Base-by-base conservation (phyloP, 2,113 vertebrate species). In the Monopterus albus region DNA sequence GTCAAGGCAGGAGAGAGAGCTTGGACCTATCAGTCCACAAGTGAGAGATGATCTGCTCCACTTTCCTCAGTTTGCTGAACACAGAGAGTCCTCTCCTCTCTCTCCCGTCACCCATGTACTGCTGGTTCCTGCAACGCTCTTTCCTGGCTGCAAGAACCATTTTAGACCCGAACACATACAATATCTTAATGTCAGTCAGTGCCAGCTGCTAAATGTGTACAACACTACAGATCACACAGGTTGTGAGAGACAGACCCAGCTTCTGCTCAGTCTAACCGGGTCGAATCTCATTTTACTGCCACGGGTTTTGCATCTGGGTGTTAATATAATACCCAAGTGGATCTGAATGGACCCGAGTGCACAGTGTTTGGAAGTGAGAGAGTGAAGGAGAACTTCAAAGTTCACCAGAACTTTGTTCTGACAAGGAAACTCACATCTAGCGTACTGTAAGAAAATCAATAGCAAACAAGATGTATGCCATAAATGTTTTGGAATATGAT, bases 1-100 rank as follows among this genome's bases (percentile, higher is more conserved):
- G 39, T 11, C n/a, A n/a, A n/a, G n/a, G n/a, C 21, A 72, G 50
- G 18, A 46, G 49, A 8, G 26, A 13, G n/a, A 69, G 26, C 21
- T 43, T 35, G 6, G 35, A 39, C 33, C n/a, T 75, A 63, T 59
- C 17, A 7, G 43, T 56, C 53, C 20, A 31, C 53, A 7, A 28
- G 21, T 43, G 47, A 3, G 42, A 63, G 51, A 28, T 23, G n/a
- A 76, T 77, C 72, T 33, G 7, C 60, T 70, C 38, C 42, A n/a
- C 52, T 58, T 38, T 58, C 66, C 36, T 60, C 78, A 79, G 80
- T 88, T 82, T 81, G 68, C 67, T 88, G 75, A 82, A 64, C 81
- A 75, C 61, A 79, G 65, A 88, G 82, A 83, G 76, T 75, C 74
- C 53, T 60, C 38, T 69, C 58, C 69, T 82, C 83, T 84, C 66